Evolutionary conservation across 2,113 vertebrate species (phyloP).

Genomic region (Puffinus mauretanicus): DNA sequence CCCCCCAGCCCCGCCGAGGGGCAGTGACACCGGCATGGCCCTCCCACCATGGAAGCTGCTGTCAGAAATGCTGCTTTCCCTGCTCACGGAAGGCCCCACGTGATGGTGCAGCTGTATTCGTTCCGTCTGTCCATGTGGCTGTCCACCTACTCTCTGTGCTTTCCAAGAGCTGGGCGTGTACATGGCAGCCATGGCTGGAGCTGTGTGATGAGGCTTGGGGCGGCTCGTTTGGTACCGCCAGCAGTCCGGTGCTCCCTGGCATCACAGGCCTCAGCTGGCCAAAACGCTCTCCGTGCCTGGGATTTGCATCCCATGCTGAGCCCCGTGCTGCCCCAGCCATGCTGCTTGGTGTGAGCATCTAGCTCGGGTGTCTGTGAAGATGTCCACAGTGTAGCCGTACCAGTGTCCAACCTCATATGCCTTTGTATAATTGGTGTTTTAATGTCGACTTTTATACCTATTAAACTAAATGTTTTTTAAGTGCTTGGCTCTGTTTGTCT

Average conservation of each 20-base stretch:
- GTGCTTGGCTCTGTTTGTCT: neutral
- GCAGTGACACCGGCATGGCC: neutral
- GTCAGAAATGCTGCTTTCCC: neutral
- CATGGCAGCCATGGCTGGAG: neutral
- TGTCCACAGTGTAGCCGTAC: neutral
- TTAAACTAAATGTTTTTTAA: neutral
- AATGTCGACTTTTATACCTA: neutral
- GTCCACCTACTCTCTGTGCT: neutral
- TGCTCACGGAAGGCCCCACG: accelerated
- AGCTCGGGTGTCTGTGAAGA: neutral
- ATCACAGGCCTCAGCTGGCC: neutral
- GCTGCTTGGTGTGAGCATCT: neutral
- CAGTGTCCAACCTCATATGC: neutral
- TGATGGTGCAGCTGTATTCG: neutral
- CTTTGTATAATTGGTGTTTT: neutral
- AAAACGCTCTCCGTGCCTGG: neutral
- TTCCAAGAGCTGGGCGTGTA: neutral
- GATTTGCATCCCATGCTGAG: neutral
- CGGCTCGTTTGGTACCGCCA: neutral
- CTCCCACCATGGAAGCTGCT: neutral
- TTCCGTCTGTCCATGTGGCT: neutral
- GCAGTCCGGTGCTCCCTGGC: neutral
- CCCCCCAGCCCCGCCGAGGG: neutral
- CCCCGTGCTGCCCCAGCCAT: neutral
- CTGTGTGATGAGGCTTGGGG: too few relatives aligned